Conservation (phyloP, 2,113 vertebrate genomes). For the Hemiscyllium ocellatum region DNA sequence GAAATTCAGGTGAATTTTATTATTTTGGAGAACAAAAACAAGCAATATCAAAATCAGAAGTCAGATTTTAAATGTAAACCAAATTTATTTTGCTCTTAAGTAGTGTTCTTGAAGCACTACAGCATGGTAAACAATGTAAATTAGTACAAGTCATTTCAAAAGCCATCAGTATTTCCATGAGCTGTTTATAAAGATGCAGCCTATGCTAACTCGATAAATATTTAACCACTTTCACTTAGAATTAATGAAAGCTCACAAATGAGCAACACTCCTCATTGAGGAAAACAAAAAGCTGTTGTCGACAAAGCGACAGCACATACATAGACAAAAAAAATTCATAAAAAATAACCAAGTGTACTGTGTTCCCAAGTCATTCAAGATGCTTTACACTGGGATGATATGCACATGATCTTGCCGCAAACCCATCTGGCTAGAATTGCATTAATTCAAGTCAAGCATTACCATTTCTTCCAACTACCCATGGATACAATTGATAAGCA, state of each 20-base stretch:
- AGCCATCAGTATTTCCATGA: conserved; percentile 84
- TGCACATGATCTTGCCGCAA: conserved; percentile 81
- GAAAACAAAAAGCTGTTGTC: conserved; percentile 99
- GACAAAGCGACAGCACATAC: conserved; percentile 96
- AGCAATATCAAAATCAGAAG: conserved; percentile 37
- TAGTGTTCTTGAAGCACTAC: conserved; percentile 97
- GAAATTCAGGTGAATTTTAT: background rate
- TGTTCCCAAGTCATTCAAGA: conserved; percentile 93
- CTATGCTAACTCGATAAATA: conserved; percentile 98
- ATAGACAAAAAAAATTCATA: conserved; percentile 76
- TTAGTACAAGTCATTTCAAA: conserved; percentile 93
- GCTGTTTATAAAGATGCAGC: conserved; percentile 96
- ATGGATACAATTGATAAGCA: conserved; percentile 61
- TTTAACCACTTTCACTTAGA: conserved; percentile 91
- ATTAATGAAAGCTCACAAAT: conserved; percentile 98
- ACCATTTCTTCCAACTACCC: conserved; percentile 62
- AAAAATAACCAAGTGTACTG: conserved; percentile 78
- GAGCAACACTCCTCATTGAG: conserved; percentile 99
- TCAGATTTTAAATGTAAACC: conserved; percentile 92
- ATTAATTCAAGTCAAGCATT: conserved; percentile 65
- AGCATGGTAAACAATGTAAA: conserved; percentile 97
- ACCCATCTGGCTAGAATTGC: conserved; percentile 60
- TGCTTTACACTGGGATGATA: conserved; percentile 94
- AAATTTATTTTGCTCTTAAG: conserved; percentile 91
- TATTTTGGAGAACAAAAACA: background rate